Evolutionary conservation across 2,797 vertebrate genomes (phyloP).

Genomic region (Pangasius macronema): DNA sequence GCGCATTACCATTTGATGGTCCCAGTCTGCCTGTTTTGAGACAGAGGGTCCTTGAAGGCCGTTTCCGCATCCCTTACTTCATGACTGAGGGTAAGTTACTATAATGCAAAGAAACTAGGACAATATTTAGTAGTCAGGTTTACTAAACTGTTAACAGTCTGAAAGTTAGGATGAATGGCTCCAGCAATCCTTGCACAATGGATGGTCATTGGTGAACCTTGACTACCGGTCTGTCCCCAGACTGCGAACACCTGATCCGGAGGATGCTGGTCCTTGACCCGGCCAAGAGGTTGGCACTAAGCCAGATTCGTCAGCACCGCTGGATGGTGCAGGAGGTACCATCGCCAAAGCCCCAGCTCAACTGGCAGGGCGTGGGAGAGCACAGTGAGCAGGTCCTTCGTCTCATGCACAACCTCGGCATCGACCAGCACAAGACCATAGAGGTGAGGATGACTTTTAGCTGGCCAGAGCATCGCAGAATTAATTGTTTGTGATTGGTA

Average conservation of each 20-base stretch:
- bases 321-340: conserved; percentile 95
- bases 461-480: not conserved
- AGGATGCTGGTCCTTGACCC: conserved; percentile 97
- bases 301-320: conserved; percentile 97
- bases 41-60: conserved; percentile 94
- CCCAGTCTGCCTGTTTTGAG: conserved; percentile 93
- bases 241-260: conserved; percentile 97
- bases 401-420: conserved; percentile 96
- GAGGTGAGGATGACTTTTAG: conserved; percentile 77
- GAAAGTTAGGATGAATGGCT: not conserved
- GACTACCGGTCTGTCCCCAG: conserved; percentile 65
- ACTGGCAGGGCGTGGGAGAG: conserved; percentile 82
- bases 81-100: conserved; percentile 95
- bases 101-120: not conserved
- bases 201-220: not conserved
- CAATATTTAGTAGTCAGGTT: not conserved
- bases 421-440: conserved; percentile 96
- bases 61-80: conserved; percentile 98
- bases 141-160: not conserved
- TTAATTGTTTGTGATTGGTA: not conserved
- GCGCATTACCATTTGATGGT: conserved; percentile 93
- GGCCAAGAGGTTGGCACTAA: conserved; percentile 88
- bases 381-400: conserved; percentile 95
- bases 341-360: conserved; percentile 85
- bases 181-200: not conserved